Percentiles rank a stretch among this genome's conserved stretches.
Conservation (phyloP, 2,797 vertebrate genomes). For the Antrozous pallidus region DNA sequence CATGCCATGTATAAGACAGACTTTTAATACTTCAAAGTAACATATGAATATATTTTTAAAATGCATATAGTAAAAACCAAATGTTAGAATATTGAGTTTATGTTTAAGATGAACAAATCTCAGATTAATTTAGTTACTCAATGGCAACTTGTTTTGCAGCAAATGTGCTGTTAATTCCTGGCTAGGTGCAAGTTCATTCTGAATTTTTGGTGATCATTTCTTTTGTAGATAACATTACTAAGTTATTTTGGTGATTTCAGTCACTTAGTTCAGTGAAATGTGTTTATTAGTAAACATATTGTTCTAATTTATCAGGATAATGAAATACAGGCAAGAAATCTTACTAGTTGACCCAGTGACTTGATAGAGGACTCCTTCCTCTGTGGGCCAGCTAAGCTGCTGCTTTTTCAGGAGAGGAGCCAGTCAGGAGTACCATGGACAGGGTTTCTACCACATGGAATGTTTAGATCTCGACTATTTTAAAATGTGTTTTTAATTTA, state of each 20-base stretch:
- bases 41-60: background rate
- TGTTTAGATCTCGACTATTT: background rate
- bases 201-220: background rate
- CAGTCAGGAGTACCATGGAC: slow-evolving; percentile 53
- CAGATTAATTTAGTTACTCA: background rate
- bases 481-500: slow-evolving; percentile 44
- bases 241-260: background rate
- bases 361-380: background rate
- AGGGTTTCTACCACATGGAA: slow-evolving; percentile 1
- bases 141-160: background rate
- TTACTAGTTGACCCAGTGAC: background rate
- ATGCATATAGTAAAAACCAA: background rate
- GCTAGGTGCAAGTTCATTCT: background rate
- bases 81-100: background rate
- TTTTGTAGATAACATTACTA: background rate
- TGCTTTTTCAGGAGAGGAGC: background rate
- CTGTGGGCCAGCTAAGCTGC: background rate
- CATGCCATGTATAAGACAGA: background rate
- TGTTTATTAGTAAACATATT: background rate
- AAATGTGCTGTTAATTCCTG: background rate
- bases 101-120: background rate
- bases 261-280: background rate
- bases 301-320: background rate
- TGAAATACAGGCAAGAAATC: background rate
- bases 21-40: background rate